Evolutionary conservation across 1,140 invertebrate species (phyloP).

Genomic region (Anastrepha ludens): DNA sequence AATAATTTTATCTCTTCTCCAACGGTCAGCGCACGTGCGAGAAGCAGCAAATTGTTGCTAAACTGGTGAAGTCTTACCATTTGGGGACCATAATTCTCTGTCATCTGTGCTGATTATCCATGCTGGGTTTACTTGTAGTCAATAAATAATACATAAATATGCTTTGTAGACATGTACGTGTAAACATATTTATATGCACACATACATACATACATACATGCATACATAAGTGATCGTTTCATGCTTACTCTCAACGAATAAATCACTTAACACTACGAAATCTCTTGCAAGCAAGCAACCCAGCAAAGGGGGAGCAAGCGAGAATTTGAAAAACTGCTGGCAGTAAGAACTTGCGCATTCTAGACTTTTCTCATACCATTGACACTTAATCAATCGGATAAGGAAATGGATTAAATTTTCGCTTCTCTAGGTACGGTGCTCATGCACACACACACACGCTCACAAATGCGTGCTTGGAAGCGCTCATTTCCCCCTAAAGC

Average conservation of each 20-base stretch:
- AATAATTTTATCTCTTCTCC: too few species aligned
- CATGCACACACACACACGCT: not conserved
- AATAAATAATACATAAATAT: too few species aligned
- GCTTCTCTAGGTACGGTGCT: not conserved
- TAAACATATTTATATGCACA: too few species aligned
- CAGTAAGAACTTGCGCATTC: not conserved
- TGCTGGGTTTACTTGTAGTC: too few species aligned
- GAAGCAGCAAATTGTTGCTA: too few species aligned
- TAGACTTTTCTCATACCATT: constrained; percentile 20
- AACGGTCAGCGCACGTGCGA: too few species aligned
- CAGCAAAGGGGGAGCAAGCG: not conserved
- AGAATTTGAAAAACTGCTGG: not conserved
- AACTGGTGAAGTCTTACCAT: too few species aligned
- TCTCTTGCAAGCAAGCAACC: not conserved
- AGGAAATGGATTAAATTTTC: constrained; percentile 41
- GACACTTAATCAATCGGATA: constrained; percentile 43
- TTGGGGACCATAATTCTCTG: too few species aligned
- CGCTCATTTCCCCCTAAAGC: not conserved
- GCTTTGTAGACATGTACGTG: not conserved
- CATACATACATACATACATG: not conserved
- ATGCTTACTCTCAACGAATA: not conserved
- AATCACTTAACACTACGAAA: constrained; percentile 12
- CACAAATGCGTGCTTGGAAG: not conserved
- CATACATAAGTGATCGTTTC: not conserved
- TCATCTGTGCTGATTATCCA: too few species aligned